phyloP scores from a whole-genome alignment of 2,797 vertebrate genomes.

The Bradypodion pumilum region DNA sequence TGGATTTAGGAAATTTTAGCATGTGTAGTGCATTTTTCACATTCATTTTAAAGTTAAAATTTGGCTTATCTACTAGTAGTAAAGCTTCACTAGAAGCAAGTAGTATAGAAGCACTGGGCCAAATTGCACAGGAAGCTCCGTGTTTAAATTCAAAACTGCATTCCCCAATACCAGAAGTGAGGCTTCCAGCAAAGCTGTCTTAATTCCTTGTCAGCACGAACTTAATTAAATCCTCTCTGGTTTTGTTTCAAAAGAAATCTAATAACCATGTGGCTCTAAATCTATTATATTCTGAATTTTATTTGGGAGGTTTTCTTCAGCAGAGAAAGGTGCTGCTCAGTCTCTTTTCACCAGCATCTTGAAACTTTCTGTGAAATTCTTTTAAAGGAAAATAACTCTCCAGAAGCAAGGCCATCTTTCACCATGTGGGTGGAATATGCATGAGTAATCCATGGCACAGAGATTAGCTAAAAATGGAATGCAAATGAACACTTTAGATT shows the following conservation, averaged over 20 bases:
- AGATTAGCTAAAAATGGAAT: not conserved
- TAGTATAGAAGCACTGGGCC: slow-evolving; percentile 20
- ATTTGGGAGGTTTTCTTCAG: slow-evolving; percentile 3
- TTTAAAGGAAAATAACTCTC: slow-evolving; percentile 12
- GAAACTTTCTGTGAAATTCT: not conserved
- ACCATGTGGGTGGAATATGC: not conserved
- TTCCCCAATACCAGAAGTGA: slow-evolving; percentile 16
- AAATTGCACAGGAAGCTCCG: slow-evolving; percentile 19
- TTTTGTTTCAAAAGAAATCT: slow-evolving; percentile 19
- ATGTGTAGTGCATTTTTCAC: not conserved
- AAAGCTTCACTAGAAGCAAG: not conserved
- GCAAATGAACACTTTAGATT: slow-evolving; percentile 5
- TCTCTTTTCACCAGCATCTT: not conserved
- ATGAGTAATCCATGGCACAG: not conserved
- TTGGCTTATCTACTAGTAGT: not conserved
- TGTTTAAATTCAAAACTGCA: not conserved
- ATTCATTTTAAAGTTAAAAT: not conserved
- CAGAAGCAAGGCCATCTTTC: not conserved
- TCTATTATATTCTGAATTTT: not conserved
- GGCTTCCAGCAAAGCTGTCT: slow-evolving; percentile 51
- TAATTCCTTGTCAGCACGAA: slow-evolving; percentile 61
- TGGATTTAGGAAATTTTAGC: not conserved
- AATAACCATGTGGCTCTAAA: slow-evolving; percentile 31
- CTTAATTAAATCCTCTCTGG: slow-evolving; percentile 64
- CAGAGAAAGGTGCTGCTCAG: not conserved